Percentiles rank a stretch among this genome's conserved stretches.
phyloP scores from a whole-genome alignment of 2,888 invertebrate genomes.

The Salticus scenicus region DNA sequence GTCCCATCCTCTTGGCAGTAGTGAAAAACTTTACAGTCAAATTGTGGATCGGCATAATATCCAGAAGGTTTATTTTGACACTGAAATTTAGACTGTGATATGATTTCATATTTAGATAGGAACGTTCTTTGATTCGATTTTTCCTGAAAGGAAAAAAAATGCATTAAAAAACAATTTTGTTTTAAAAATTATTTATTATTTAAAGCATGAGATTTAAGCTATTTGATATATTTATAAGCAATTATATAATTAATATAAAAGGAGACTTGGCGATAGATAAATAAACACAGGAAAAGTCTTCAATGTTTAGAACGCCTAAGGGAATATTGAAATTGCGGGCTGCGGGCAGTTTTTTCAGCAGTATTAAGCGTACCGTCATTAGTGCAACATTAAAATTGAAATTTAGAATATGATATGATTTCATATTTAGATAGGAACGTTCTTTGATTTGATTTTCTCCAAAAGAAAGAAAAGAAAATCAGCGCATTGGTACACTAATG shows the following conservation, averaged over 20 bases:
- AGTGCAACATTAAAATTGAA: conserved; percentile 54
- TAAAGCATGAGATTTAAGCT: no score
- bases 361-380: no score
- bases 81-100: conserved; percentile 34
- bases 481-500: no score
- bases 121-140: not conserved
- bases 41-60: conserved; percentile 68
- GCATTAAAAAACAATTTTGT: no score
- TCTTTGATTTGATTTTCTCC: not conserved
- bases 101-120: not conserved
- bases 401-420: conserved; percentile 19
- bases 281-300: no score
- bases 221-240: no score
- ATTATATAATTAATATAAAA: no score
- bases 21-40: conserved; percentile 69
- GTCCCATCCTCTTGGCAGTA: conserved; percentile 63
- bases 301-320: no score
- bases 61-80: conserved; percentile 55
- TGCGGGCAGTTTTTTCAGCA: no score
- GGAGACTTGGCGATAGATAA: no score
- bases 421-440: not conserved
- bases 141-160: not conserved
- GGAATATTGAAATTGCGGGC: no score
- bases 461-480: not conserved
- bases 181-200: no score